Percentiles rank a stretch among this genome's conserved stretches.
phyloP scores from a whole-genome alignment of 2,888 invertebrate species.

The Azorinus chamasolen region DNA sequence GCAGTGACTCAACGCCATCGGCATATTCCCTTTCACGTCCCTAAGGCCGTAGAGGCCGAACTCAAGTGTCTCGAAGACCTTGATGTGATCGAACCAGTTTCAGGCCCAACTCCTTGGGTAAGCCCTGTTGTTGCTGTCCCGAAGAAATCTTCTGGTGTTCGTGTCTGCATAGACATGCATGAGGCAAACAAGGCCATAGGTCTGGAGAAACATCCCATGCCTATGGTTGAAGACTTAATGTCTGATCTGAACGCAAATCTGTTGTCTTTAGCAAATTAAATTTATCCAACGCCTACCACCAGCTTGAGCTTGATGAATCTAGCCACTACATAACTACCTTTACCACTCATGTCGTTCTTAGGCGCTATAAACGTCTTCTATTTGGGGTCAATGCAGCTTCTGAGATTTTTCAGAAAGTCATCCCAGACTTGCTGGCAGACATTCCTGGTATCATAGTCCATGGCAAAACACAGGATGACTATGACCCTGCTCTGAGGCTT shows the following conservation, averaged over 20 bases:
- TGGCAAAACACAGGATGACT: conserved; percentile 32
- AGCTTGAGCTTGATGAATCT: conserved; percentile 59
- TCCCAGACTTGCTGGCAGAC: conserved; percentile 24
- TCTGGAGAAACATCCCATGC: conserved; percentile 62
- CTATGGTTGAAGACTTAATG: conserved; percentile 68
- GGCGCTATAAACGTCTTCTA: conserved; percentile 33
- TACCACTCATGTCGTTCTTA: conserved; percentile 55
- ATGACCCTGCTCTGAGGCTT: conserved; percentile 29
- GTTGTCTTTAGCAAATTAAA: conserved; percentile 66
- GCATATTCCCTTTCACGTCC: conserved; percentile 58
- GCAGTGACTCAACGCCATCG: conserved; percentile 50
- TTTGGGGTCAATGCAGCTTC: conserved; percentile 44
- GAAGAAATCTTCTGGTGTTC: conserved; percentile 59
- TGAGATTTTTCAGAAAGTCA: conserved; percentile 37
- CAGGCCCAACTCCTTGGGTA: conserved; percentile 76
- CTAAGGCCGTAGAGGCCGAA: conserved; percentile 64
- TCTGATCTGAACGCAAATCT: conserved; percentile 60
- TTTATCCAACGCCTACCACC: conserved; percentile 66
- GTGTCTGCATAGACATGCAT: conserved; percentile 70
- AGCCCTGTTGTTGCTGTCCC: conserved; percentile 72
- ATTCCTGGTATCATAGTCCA: conserved; percentile 44
- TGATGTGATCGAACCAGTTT: too few relatives aligned
- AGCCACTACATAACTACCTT: conserved; percentile 69
- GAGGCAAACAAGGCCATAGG: too few relatives aligned
- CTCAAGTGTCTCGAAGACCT: conserved; percentile 47